These are phyloP conservation scores for Menura novaehollandiae DNA, from an alignment of 2,113 vertebrate species.

Conservation along the genomic window DNA sequence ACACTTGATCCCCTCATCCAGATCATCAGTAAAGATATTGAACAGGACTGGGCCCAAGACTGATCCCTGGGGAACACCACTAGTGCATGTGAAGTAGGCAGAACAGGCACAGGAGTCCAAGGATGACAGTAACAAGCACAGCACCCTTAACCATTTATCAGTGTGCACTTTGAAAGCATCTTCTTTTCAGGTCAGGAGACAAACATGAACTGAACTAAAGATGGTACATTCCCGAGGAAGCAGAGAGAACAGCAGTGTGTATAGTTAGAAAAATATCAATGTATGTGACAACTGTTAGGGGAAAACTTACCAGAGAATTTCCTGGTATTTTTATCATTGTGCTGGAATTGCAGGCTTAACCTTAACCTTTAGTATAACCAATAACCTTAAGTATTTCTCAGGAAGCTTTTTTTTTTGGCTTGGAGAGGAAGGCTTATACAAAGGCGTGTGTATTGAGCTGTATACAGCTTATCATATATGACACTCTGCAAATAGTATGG, in stretches of 20 bases:
- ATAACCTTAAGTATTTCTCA: neutral
- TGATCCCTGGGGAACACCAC: neutral
- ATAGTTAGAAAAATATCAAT: neutral
- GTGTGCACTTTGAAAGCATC: neutral
- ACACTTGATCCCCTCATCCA: neutral
- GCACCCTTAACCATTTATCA: neutral
- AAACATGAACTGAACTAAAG: neutral
- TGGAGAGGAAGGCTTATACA: neutral
- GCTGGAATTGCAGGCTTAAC: neutral
- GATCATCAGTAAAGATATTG: neutral
- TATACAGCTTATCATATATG: neutral
- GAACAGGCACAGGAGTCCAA: neutral
- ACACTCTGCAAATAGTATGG: neutral
- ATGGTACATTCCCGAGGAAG: neutral
- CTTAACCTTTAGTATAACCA: too few species aligned
- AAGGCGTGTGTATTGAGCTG: neutral
- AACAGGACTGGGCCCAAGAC: neutral
- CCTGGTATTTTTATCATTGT: neutral
- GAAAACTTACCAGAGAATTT: neutral
- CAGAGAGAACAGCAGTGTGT: neutral
- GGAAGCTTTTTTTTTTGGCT: neutral
- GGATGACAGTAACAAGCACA: neutral
- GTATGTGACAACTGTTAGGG: neutral
- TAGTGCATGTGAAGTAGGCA: neutral
- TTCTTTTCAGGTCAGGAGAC: neutral